Evolutionary conservation across 1,140 invertebrate species (phyloP), one percentile per base, ranked within the genome.

Genomic region (Nasonia giraulti): DNA sequence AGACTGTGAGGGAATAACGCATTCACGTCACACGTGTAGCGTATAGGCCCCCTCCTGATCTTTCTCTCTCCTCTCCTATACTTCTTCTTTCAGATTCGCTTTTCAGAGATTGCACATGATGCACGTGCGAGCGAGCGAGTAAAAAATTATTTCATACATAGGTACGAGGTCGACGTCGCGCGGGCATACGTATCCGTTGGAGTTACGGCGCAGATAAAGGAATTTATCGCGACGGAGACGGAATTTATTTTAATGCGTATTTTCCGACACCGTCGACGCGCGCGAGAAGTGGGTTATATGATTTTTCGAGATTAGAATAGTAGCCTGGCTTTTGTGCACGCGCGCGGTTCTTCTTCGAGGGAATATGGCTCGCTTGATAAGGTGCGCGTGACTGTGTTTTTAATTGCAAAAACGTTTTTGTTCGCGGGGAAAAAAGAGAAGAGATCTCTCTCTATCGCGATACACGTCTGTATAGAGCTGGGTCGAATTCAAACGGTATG

Each of bases 241-340:
- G 27, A 71, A 23, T 71, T 31, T 20, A 71, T 71, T 31, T 31
- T 71, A 71, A 31, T 71, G n/a, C 68, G 68, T 71, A 23, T 71
- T 71, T 71, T 71, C n/a, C 47, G 3, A 14, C 33, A 2, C 27
- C 27, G 1, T 2, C 27, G 27, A 0, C 27, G 1, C 11, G 10
- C 20, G 68, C 27, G 68, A 69, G 68, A 71, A 71, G 20, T 71
- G 27, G 68, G 68, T 71, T 71, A 71, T 31, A 71, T 27, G 40
- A 44, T 20, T 68, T 23, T 20, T 20, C 20, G 20, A 68, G 66
- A 68, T 68, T 68, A 68, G 66, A 68, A n/a, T 17, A 68, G n/a
- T 23, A 20, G 68, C n/a, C 68, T 71, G 68, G 68, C n/a, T 31
- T 71, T 23, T 31, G 23, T 17, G 40, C 10, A 10, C 40, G 1